A percentile compares a stretch with the other conserved stretches of the same genome.
Evolutionary conservation across 2,113 vertebrate species (phyloP).

Genomic region (Sinocyclocheilus rhinocerous): DNA sequence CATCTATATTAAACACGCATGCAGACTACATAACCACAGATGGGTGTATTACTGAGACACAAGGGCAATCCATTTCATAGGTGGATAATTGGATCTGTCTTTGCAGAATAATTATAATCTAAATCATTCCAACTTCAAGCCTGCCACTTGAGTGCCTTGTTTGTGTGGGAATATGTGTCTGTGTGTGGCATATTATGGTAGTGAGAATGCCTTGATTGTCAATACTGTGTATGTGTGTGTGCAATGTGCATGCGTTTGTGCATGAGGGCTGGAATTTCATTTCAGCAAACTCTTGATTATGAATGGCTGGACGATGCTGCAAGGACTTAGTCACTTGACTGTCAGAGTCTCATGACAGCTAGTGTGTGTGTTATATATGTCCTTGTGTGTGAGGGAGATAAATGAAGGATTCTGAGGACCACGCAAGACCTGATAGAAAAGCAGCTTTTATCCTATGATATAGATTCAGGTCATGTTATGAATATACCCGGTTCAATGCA

Average conservation of each 20-base stretch:
- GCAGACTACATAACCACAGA: constrained; percentile 7
- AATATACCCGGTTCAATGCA: neutral
- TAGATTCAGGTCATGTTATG: neutral
- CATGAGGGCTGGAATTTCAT: constrained; percentile 7
- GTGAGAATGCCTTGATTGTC: neutral
- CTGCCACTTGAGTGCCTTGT: constrained; percentile 28
- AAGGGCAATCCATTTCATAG: constrained; percentile 36
- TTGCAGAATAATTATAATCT: constrained; percentile 54
- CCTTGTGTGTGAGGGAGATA: neutral
- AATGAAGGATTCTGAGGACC: neutral
- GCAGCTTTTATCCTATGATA: neutral
- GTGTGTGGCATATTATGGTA: constrained; percentile 23
- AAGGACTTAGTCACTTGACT: constrained; percentile 29
- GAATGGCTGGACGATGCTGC: constrained; percentile 13
- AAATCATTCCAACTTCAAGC: constrained; percentile 51
- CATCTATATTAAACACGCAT: constrained; percentile 41
- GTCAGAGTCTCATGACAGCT: constrained; percentile 16
- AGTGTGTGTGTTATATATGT: constrained; percentile 8
- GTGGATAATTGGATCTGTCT: constrained; percentile 49
- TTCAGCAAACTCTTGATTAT: constrained; percentile 22
- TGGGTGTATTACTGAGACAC: constrained; percentile 26
- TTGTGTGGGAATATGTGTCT: constrained; percentile 2
- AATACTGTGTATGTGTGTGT: constrained; percentile 5
- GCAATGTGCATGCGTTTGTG: neutral
- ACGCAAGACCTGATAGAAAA: neutral